Evolutionary conservation across 35 echinoderm and acorn worm species (phyloP), one percentile per base, ranked within the genome.

Genomic region (Amphiura filiformis): DNA sequence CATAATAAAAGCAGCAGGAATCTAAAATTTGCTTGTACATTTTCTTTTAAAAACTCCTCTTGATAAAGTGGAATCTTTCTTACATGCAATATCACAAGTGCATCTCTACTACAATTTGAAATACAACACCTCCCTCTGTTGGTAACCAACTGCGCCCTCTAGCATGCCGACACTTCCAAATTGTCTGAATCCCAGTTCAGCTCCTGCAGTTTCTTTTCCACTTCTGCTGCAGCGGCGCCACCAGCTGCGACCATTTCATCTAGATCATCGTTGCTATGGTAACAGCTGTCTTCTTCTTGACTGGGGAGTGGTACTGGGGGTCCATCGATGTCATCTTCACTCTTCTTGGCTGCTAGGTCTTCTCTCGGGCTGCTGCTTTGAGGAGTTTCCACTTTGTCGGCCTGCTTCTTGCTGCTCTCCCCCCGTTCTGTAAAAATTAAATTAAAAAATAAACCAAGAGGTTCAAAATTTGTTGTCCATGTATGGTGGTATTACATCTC

Each of bases 261-360:
- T 28, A 99, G 75, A 83, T 99, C 96, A 87, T 99, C 96, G 37
- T 94, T 99, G 93, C 96, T 99, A 90, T 99, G 96, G 93, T 99
- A 99, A 95, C 96, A 99, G 90, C 96, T 99, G 81, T 99, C 96
- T 37, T 99, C 96, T 85, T 99, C 96, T 81, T 99, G 96, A 79
- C 88, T 87, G 75, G 93, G 91, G 26, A 91, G 76, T 1, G 80
- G 44, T 52, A 52, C 41, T 17, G 61, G n/a, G 81, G 42, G 0
- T 49, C 81, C 31, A n/a, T n/a, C n/a, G n/a, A n/a, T n/a, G n/a
- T 49, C 34, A n/a, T 56, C 36, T 9, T 83, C 56, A 13, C 12
- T 80, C 78, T 36, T 80, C 78, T 32, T 30, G 7, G 61, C 61
- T 70, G 61, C 61, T 70, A 13, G 61, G 61, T 70, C 44, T 23